phyloP scores from a whole-genome alignment of 2,797 vertebrate species.

The Phoeniculus purpureus region DNA sequence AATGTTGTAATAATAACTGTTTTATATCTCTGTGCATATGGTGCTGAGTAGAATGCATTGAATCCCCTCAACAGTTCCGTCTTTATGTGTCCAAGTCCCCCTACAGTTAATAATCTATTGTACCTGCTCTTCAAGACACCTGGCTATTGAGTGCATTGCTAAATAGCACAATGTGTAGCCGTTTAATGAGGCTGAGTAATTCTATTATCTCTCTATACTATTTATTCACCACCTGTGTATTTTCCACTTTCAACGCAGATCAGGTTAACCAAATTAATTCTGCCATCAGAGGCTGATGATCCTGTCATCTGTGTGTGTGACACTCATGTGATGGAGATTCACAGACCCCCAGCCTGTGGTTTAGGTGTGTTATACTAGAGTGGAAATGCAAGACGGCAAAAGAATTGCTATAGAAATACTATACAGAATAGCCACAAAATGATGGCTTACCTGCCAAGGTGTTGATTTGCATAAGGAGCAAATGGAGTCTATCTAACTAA shows the following conservation, averaged over 20 bases:
- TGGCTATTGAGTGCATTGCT: slow-evolving; percentile 61
- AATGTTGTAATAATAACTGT: slow-evolving; percentile 40
- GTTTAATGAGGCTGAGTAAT: slow-evolving; percentile 68
- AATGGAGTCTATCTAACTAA: background rate
- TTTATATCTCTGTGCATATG: slow-evolving; percentile 49
- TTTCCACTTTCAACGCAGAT: slow-evolving; percentile 6
- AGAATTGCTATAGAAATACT: background rate
- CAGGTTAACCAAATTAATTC: slow-evolving; percentile 56
- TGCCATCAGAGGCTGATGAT: background rate
- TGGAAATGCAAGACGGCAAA: background rate
- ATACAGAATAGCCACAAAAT: background rate
- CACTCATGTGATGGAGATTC: background rate
- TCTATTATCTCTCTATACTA: slow-evolving; percentile 56
- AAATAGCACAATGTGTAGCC: slow-evolving; percentile 65
- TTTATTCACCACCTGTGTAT: slow-evolving; percentile 64
- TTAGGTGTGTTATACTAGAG: background rate
- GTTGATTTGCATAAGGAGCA: background rate
- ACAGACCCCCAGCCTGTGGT: background rate
- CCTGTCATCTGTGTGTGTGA: background rate
- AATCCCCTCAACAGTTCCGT: slow-evolving; percentile 26
- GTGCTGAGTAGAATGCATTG: slow-evolving; percentile 26
- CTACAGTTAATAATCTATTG: slow-evolving; percentile 50
- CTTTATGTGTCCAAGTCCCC: slow-evolving; percentile 49
- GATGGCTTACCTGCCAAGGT: background rate
- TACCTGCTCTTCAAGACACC: slow-evolving; percentile 63